Percentiles rank a stretch among this genome's conserved stretches.
These are phyloP conservation scores for Hermaeophaga mercurialis DNA, from an alignment of 2,888 invertebrate genomes.

Conservation along the genomic window DNA sequence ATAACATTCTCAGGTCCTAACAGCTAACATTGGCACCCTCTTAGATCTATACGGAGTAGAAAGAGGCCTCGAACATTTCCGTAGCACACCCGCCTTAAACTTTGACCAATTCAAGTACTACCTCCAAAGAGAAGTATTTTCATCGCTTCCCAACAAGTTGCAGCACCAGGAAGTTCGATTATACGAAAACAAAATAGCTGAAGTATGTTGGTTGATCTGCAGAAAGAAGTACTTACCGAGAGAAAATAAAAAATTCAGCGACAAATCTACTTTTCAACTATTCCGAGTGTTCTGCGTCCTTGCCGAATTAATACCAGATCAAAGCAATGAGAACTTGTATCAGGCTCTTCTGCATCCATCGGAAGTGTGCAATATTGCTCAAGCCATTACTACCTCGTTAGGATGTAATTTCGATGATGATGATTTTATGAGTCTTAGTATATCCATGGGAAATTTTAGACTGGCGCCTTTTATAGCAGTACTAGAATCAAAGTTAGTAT, in stretches of 20 bases:
- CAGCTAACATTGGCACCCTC: conserved; percentile 79
- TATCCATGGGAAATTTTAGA: conserved; percentile 65
- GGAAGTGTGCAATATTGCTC: conserved; percentile 72
- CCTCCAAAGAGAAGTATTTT: conserved; percentile 75
- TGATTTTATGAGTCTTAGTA: conserved; percentile 66
- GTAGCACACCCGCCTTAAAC: conserved; percentile 69
- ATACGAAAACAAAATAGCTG: conserved; percentile 71
- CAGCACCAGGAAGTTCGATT: conserved; percentile 63
- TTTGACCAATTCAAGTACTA: conserved; percentile 79
- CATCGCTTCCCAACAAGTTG: conserved; percentile 66
- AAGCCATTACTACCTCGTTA: conserved; percentile 70
- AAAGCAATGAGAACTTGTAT: conserved; percentile 54
- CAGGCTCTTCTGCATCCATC: conserved; percentile 69
- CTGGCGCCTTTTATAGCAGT: conserved; percentile 76
- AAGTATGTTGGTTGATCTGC: conserved; percentile 82
- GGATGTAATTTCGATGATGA: conserved; percentile 73
- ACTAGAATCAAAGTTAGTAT: conserved; percentile 65
- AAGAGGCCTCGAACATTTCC: conserved; percentile 77
- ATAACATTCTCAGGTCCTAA: conserved; percentile 67
- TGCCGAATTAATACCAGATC: conserved; percentile 71
- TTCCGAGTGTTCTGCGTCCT: conserved; percentile 81
- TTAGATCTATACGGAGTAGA: conserved; percentile 80
- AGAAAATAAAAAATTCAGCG: conserved; percentile 66
- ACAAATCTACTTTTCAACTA: conserved; percentile 72
- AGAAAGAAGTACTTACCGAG: conserved; percentile 67